A percentile compares a stretch with the other conserved stretches of the same genome.
Evolutionary conservation across 2,113 vertebrate genomes (phyloP).

Genomic region (Epinephelus lanceolatus): DNA sequence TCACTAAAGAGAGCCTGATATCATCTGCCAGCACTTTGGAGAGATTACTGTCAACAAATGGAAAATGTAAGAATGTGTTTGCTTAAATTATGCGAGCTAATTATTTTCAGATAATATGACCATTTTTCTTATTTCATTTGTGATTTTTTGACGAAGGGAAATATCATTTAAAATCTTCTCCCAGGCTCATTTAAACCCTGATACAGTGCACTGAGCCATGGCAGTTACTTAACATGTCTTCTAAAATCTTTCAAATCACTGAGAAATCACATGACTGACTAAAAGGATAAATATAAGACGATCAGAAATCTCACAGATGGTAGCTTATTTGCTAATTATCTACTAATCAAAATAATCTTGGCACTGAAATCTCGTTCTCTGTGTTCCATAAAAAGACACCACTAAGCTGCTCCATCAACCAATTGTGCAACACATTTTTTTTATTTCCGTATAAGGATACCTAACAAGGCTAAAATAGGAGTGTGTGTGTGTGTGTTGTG

Average conservation of each 20-base stretch:
- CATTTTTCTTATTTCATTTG: too few relatives aligned
- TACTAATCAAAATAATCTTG: slow-evolving; percentile 45
- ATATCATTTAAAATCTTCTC: neutral
- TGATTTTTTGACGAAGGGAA: neutral
- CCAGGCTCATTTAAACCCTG: neutral
- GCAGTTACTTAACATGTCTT: neutral
- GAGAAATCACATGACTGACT: neutral
- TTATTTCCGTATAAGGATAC: neutral
- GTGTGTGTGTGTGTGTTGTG: neutral
- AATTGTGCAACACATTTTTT: slow-evolving; percentile 10
- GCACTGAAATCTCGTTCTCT: slow-evolving; percentile 3
- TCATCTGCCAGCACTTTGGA: slow-evolving; percentile 12
- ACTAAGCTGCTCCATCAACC: neutral
- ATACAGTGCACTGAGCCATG: neutral
- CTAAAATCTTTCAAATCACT: neutral
- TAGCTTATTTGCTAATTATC: slow-evolving; percentile 35
- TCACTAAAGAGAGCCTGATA: slow-evolving; percentile 17
- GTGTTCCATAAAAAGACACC: slow-evolving; percentile 28
- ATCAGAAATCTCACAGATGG: slow-evolving; percentile 48
- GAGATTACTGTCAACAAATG: slow-evolving; percentile 15
- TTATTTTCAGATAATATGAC: neutral
- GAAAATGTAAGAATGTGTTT: slow-evolving; percentile 14
- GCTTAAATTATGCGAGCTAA: neutral
- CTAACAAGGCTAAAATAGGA: neutral
- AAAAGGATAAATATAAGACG: slow-evolving; percentile 16